Evolutionary conservation across 2,888 invertebrate species (phyloP).

Genomic region (Melieria crassipennis): DNA sequence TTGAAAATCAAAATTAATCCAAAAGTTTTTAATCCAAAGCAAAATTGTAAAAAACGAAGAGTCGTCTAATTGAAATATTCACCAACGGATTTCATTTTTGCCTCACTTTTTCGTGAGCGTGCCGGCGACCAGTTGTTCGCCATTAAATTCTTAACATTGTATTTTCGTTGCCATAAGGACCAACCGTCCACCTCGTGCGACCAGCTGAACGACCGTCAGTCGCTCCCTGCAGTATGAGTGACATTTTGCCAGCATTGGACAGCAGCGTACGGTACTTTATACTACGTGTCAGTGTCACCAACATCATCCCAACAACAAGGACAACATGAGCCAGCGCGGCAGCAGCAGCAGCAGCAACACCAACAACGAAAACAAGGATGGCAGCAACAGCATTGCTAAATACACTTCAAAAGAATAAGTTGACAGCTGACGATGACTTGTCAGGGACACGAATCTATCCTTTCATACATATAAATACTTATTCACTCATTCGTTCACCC

Average conservation of each 20-base stretch:
- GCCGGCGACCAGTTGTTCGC: too few relatives aligned
- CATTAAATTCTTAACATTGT: too few relatives aligned
- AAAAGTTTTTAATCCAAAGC: too few relatives aligned
- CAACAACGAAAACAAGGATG: conserved; percentile 41
- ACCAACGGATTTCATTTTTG: too few relatives aligned
- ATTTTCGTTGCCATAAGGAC: too few relatives aligned
- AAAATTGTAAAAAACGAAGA: too few relatives aligned
- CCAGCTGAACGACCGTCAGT: too few relatives aligned
- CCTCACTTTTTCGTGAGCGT: too few relatives aligned
- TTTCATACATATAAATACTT: conserved; percentile 48
- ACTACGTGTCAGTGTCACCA: conserved; percentile 57
- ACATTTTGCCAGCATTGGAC: conserved; percentile 52
- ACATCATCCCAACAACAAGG: conserved; percentile 45
- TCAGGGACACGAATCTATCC: conserved; percentile 61
- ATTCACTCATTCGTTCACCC: conserved; percentile 39
- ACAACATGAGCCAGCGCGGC: conserved; percentile 16
- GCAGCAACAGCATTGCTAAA: conserved; percentile 52
- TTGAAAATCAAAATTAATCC: too few relatives aligned
- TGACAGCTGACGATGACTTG: conserved; percentile 64
- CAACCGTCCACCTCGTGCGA: too few relatives aligned
- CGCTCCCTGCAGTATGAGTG: conserved; percentile 40
- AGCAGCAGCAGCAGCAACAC: conserved; percentile 26
- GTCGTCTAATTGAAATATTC: too few relatives aligned
- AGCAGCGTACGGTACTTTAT: conserved; percentile 44
- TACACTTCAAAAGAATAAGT: conserved; percentile 63